Evolutionary conservation across 1,140 invertebrate genomes (phyloP).

Genomic region (Cyrtorhinus lividipennis): DNA sequence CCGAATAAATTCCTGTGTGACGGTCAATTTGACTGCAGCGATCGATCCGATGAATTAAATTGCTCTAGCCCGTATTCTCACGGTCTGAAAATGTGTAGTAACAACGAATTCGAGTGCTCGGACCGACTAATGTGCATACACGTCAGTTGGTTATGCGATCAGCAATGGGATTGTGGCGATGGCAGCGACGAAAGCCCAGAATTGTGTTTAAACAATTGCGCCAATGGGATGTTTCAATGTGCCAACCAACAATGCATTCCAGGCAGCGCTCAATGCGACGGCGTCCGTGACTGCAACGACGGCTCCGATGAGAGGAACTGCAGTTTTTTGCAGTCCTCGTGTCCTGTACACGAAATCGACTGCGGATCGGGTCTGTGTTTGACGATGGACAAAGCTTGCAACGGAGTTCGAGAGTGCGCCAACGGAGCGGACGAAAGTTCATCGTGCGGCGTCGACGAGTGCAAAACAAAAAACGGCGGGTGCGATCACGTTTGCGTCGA

Average conservation of each 20-base stretch:
- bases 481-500: conserved; percentile 72
- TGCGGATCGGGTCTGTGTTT: conserved; percentile 43
- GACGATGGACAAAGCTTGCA: conserved; percentile 40
- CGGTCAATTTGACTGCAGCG: conserved; percentile 47
- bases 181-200: conserved; percentile 23
- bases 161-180: conserved; percentile 43
- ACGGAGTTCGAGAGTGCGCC: conserved; percentile 48
- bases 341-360: conserved; percentile 55
- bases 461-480: conserved; percentile 63
- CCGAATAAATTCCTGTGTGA: conserved; percentile 53
- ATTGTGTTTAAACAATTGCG: conserved; percentile 13
- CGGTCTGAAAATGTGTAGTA: conserved; percentile 19
- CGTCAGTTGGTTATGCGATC: conserved; percentile 40
- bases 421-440: conserved; percentile 48
- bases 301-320: conserved; percentile 48
- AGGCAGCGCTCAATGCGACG: conserved; percentile 65
- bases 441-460: conserved; percentile 64
- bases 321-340: conserved; percentile 21
- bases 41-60: conserved; percentile 41
- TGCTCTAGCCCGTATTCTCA: conserved; percentile 27
- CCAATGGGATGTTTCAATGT: conserved; percentile 60
- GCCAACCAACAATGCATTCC: conserved; percentile 63
- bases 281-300: conserved; percentile 57
- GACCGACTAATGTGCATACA: conserved; percentile 20
- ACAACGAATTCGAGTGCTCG: conserved; percentile 26